Base-by-base conservation (phyloP, 2,797 vertebrate genomes). In the Distichodus sexfasciatus region DNA sequence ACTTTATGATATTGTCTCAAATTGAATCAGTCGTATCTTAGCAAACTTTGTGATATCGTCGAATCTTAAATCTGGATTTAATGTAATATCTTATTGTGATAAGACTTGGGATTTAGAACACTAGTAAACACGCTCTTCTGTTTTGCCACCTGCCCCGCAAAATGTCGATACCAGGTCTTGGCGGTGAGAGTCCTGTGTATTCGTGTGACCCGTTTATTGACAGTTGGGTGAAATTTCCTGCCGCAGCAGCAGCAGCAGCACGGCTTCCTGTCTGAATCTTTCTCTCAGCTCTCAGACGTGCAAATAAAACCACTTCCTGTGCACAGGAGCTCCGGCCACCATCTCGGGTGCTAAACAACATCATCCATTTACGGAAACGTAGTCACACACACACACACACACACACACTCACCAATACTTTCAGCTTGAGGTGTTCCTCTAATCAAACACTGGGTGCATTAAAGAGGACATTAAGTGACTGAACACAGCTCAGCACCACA, bases 291-390 rank as follows among this genome's bases (percentile, higher is more conserved):
- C 48, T 77, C 55, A 65, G 62, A 69, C 66, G 74, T 54, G 40
- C 67, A 76, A 31, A 15, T 72, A 82, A 82, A 90, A 85, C 89
- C 89, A 88, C 89, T 90, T 92, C 91, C 89, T 90, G 84, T 38
- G 1, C 62, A 80, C 61, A 46, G 47, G 14, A 28, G 14, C 2
- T 1, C 10, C 19, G 33, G 33, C 29, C 28, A 53, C 3, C 9
- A n/a, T 4, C 2, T n/a, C n/a, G 14, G 28, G 14, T 3, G 4
- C 10, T 33, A 53, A 53, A 53, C 28, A 53, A 9, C 9, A n/a
- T 4, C 2, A 28, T n/a, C 23, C 12, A 4, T 9, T 33, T 9
- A 33, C 4, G 9, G 31, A 9, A 33, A 4, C 9, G 41, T 15
- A 59, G 41, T n/a, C 65, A 85, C 61, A 79, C 31, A 51, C 66